Percentiles rank a stretch among this genome's conserved stretches.
Evolutionary conservation across 2,888 invertebrate genomes (phyloP).

Genomic region (Idaea dimidiata): DNA sequence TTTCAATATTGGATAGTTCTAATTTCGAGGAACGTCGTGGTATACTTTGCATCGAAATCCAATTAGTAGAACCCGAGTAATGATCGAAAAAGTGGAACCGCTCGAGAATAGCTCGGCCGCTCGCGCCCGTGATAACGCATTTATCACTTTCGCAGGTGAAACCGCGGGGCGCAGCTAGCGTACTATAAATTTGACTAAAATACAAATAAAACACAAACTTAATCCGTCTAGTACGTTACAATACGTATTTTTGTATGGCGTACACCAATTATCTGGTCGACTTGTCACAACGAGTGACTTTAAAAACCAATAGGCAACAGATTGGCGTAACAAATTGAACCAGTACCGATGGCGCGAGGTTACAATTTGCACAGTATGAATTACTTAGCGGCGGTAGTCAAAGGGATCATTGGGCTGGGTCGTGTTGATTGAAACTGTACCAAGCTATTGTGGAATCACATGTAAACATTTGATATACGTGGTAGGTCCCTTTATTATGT

Average conservation of each 20-base stretch:
- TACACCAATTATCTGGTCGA: neutral
- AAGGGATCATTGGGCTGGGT: constrained; percentile 31
- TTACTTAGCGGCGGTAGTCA: constrained; percentile 38
- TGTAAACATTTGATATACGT: neutral
- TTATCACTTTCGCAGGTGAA: too few relatives aligned
- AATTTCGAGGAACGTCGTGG: too few relatives aligned
- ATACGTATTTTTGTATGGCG: constrained; percentile 7
- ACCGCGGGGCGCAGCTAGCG: too few relatives aligned
- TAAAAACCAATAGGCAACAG: neutral
- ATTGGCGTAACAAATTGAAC: constrained; percentile 37
- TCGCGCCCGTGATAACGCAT: too few relatives aligned
- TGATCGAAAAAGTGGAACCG: too few relatives aligned
- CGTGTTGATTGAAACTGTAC: constrained; percentile 19
- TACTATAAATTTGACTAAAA: neutral
- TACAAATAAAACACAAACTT: neutral
- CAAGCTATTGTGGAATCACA: neutral
- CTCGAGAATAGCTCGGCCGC: too few relatives aligned
- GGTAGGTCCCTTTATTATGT: neutral
- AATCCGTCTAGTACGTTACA: too few relatives aligned
- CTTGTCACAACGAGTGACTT: neutral
- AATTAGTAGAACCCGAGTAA: too few relatives aligned
- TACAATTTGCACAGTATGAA: constrained; percentile 44
- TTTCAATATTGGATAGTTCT: too few relatives aligned
- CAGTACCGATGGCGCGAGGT: constrained; percentile 36
- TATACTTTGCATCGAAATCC: too few relatives aligned